Conservation (phyloP, 2,113 vertebrate species). For the Paralichthys olivaceus region DNA sequence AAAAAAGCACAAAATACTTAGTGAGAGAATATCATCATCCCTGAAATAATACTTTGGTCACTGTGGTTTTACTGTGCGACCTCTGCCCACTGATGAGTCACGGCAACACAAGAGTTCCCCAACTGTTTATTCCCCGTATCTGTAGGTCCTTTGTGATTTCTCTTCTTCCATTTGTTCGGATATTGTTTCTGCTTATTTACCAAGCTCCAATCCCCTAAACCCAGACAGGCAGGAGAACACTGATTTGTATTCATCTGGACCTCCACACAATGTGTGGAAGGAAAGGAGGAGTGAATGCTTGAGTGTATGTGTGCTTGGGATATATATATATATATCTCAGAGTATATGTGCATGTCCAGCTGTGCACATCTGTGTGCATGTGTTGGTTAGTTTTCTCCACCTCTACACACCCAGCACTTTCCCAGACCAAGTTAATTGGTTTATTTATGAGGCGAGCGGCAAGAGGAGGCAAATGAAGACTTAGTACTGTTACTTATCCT, state of each 20-base stretch:
- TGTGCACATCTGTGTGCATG: constrained; percentile 30
- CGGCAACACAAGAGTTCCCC: constrained; percentile 41
- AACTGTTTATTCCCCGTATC: constrained; percentile 48
- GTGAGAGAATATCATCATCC: constrained; percentile 28
- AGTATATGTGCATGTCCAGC: constrained; percentile 20
- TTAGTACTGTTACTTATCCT: constrained; percentile 73
- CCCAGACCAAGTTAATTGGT: constrained; percentile 69
- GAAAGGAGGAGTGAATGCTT: constrained; percentile 31
- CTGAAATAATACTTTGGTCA: constrained; percentile 33
- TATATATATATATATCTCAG: background rate
- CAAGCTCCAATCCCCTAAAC: constrained; percentile 67
- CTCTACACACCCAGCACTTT: constrained; percentile 32
- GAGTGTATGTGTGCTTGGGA: constrained; percentile 21
- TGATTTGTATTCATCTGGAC: constrained; percentile 77
- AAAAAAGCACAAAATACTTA: constrained; percentile 37
- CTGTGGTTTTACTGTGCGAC: constrained; percentile 20
- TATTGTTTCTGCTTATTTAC: constrained; percentile 74
- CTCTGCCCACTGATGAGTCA: constrained; percentile 49
- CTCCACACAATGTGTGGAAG: constrained; percentile 26
- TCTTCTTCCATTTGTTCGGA: constrained; percentile 53
- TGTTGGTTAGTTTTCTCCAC: constrained; percentile 37
- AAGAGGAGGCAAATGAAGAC: constrained; percentile 74
- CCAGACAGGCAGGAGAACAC: constrained; percentile 54
- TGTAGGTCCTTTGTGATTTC: constrained; percentile 45
- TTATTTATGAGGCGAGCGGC: constrained; percentile 77